These are phyloP conservation scores for Siderastrea radians DNA, from an alignment of 92 coral and sea anemone genomes.

Conservation along the genomic window DNA sequence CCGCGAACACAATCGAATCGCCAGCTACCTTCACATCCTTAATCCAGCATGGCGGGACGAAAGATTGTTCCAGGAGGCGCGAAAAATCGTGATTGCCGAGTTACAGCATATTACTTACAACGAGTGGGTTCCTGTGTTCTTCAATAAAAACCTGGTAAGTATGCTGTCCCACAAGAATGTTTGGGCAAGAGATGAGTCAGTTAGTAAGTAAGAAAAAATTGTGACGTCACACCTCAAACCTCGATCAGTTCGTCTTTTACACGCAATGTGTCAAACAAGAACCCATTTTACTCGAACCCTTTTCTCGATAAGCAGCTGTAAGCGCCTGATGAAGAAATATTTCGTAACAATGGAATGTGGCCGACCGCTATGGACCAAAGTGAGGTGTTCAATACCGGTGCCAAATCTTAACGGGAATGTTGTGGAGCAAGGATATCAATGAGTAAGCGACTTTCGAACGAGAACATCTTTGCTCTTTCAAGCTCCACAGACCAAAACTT, in stretches of 20 bases:
- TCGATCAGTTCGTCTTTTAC: not conserved
- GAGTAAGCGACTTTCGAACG: too few species aligned
- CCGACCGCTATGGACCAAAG: too few species aligned
- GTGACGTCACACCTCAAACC: not conserved
- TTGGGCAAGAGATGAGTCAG: not conserved
- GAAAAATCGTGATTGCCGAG: constrained; percentile 68
- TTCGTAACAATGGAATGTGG: too few species aligned
- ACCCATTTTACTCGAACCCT: too few species aligned
- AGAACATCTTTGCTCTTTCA: too few species aligned
- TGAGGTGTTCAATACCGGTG: too few species aligned
- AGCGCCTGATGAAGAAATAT: too few species aligned
- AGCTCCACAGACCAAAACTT: too few species aligned
- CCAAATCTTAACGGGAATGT: too few species aligned
- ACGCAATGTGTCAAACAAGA: too few species aligned
- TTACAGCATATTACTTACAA: constrained; percentile 74
- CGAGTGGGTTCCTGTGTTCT: constrained; percentile 62
- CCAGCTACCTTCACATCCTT: constrained; percentile 34
- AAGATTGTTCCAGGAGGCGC: constrained; percentile 61
- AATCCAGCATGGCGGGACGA: constrained; percentile 46
- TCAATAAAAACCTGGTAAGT: constrained; percentile 39
- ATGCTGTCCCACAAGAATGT: not conserved
- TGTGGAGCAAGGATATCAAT: too few species aligned
- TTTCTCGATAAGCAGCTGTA: too few species aligned
- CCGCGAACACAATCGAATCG: constrained; percentile 79
- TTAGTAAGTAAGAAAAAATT: not conserved